Evolutionary conservation across 2,797 vertebrate genomes (phyloP), one percentile per base, ranked within the genome.

Genomic region (Hapalemur alaotrensis): DNA sequence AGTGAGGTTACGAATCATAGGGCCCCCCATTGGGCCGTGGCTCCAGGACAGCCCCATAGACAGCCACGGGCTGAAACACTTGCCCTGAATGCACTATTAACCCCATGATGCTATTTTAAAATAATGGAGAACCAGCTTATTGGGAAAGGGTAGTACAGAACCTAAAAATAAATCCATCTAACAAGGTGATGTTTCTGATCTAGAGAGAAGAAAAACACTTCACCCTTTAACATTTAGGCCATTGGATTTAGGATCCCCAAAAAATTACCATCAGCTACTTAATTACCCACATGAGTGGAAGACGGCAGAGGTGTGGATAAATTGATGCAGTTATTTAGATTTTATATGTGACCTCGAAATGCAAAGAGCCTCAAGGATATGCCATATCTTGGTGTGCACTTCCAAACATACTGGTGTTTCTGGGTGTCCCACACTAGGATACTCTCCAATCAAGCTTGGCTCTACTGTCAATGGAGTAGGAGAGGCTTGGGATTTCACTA

Each of bases 91-190:
- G 78, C 81, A 95, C 95, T 79, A 52, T 93, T 96, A 96, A 97
- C 93, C 69, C 89, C 48, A 43, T 28, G 94, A 90, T 85, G 73
- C 84, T 96, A 96, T 90, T 93, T 97, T 94, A 87, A 97, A 94
- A 85, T 89, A 94, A 97, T 11, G 30, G 61, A 93, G 67, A 95
- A 86, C 18, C 41, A 95, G 78, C 30, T 95, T 79, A 89, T 50
- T 89, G 79, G 50, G 18, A 94, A 87, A 95, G 52, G 28, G 80
- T 12, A 87, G 57, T 18, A 73, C 13, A 91, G 94, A 79, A 43
- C 35, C 76, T 85, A 89, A 96, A 95, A 92, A 80, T 90, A 97
- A 96, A 96, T 81, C 93, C 25, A 63, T 57, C 83, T 80, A 95
- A 89, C 3, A n/a, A 97, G 73, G 30, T 50, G 70, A 86, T 20